Evolutionary conservation across 2,113 vertebrate genomes (phyloP), one percentile per base, ranked within the genome.

Genomic region (Hylia prasina): DNA sequence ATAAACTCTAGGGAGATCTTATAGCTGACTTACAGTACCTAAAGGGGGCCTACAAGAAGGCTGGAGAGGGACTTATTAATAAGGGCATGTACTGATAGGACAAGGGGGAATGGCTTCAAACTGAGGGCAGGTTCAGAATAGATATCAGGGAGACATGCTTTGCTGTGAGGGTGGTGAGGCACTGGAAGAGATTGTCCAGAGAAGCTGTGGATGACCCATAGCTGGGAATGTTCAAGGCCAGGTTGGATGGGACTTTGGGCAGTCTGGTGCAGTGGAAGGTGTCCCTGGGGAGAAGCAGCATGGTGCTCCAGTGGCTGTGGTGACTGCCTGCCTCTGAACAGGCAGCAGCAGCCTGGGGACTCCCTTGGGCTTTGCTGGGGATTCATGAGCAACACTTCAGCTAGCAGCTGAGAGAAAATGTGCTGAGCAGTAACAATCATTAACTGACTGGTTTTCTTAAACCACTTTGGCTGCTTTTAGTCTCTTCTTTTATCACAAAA

Each of bases 291-390:
- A 60, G 56, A 37, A 50, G 45, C 28, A 19, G n/a, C 1, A 0
- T 3, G 7, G 9, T 22, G 44, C 31, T 31, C 42, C 18, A 6
- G 57, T 0, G 0, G 39, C 39, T 35, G 15, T n/a, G 31, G 30
- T 18, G 65, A 15, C 58, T 28, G 24, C 15, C 20, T 31, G 50
- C 8, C 8, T 39, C 44, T 45, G 53, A 63, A 16, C 2, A 4
- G 47, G 10, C 4, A 7, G 50, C 22, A 70, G 50, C 16, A 56
- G 17, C 11, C 1, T 15, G 13, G 17, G 27, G 35, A 3, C 21
- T 82, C 45, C 47, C n/a, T 50, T 12, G 27, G 69, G 14, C 11
- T 60, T 51, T 69, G 8, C 40, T 60, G 35, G 22, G 10, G 23
- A 7, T 15, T 30, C 45, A 17, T 11, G 7, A 33, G 4, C 16